Percentiles rank a stretch among this genome's conserved stretches.
Conservation (phyloP, 2,113 vertebrate species). For the Chrysemys picta region DNA sequence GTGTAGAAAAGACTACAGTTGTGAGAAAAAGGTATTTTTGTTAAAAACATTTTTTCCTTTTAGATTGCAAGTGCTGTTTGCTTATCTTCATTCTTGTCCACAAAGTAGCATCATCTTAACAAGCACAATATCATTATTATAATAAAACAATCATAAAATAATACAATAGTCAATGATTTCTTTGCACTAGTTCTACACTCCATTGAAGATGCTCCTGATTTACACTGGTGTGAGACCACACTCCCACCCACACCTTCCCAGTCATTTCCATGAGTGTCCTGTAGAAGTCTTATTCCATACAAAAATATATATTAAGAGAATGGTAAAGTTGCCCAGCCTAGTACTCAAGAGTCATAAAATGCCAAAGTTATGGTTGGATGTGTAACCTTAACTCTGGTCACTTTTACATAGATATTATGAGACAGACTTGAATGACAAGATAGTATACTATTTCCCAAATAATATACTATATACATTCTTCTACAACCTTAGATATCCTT, state of each 20-base stretch:
- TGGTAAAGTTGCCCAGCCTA: not conserved
- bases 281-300: not conserved
- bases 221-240: not conserved
- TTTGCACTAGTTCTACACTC: not conserved
- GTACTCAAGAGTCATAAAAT: not conserved
- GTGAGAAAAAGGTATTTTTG: not conserved
- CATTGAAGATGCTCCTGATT: not conserved
- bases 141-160: not conserved
- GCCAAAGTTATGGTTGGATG: not conserved
- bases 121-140: not conserved
- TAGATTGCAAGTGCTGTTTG: not conserved
- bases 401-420: not conserved
- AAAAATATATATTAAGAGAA: not conserved
- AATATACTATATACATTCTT: not conserved
- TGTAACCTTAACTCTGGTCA: not conserved
- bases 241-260: fast-evolving
- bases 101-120: not conserved
- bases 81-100: not conserved
- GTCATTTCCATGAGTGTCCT: not conserved
- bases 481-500: not conserved
- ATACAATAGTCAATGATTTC: not conserved
- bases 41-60: not conserved
- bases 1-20: not conserved
- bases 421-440: not conserved
- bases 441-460: fast-evolving